These are phyloP conservation scores for Menura novaehollandiae DNA, from an alignment of 2,113 vertebrate genomes.

Conservation along the genomic window DNA sequence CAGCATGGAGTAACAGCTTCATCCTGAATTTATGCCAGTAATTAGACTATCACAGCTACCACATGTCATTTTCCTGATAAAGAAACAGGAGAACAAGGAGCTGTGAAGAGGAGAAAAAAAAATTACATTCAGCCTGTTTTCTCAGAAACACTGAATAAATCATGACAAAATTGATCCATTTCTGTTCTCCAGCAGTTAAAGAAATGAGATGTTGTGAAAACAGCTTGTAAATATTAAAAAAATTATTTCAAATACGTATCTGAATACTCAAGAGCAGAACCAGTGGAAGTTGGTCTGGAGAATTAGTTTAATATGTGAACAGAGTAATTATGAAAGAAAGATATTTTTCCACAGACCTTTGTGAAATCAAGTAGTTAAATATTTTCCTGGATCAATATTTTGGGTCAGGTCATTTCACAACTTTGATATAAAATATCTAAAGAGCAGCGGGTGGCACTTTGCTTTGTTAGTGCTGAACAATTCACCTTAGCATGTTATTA, in stretches of 20 bases:
- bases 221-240: background rate
- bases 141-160: background rate
- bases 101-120: background rate
- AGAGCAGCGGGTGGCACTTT: background rate
- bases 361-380: background rate
- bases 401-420: background rate
- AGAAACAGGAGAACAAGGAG: background rate
- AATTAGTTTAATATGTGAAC: background rate
- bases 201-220: background rate
- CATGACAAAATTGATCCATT: background rate
- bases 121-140: background rate
- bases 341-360: background rate
- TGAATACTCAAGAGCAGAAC: background rate
- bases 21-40: constrained; percentile 19
- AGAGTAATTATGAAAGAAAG: background rate
- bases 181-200: background rate
- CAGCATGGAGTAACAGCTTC: background rate
- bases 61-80: constrained; percentile 5
- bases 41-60: constrained; percentile 25
- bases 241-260: background rate
- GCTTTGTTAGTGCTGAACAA: background rate
- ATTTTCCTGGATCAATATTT: background rate
- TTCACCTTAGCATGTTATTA: background rate
- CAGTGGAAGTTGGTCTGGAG: background rate
- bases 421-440: background rate